These are phyloP conservation scores for Aphis craccivora DNA, from an alignment of 1,140 invertebrate genomes.

Conservation along the genomic window DNA sequence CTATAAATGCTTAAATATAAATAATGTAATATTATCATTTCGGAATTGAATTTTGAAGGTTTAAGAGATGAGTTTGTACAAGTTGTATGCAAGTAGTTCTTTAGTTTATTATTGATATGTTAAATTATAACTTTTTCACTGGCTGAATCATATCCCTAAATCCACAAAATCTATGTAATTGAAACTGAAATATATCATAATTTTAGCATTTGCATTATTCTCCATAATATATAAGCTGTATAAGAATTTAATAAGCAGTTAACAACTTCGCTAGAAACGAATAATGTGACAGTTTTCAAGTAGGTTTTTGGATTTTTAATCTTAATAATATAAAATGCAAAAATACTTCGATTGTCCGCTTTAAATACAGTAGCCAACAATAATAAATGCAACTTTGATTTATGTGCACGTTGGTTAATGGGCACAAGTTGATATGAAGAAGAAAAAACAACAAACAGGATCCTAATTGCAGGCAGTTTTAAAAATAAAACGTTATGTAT, in stretches of 20 bases:
- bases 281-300: constrained; percentile 16
- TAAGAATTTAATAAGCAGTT: neutral
- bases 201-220: neutral
- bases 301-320: neutral
- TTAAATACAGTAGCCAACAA: neutral
- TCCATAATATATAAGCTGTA: neutral
- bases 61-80: neutral
- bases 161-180: neutral
- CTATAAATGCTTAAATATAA: neutral
- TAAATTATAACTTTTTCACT: neutral
- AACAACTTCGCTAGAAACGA: neutral
- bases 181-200: neutral
- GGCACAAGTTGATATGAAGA: neutral
- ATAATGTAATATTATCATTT: neutral
- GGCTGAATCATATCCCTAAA: neutral
- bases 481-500: constrained; percentile 21
- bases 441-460: constrained; percentile 21
- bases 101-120: neutral
- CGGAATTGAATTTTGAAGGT: neutral
- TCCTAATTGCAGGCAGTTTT: constrained; percentile 16
- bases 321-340: constrained; percentile 22
- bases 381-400: constrained; percentile 20
- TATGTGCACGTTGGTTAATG: neutral
- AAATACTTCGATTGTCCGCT: constrained; percentile 3
- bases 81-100: neutral